Conservation (phyloP, 1,140 invertebrate genomes). For the Halictus rubicundus region DNA sequence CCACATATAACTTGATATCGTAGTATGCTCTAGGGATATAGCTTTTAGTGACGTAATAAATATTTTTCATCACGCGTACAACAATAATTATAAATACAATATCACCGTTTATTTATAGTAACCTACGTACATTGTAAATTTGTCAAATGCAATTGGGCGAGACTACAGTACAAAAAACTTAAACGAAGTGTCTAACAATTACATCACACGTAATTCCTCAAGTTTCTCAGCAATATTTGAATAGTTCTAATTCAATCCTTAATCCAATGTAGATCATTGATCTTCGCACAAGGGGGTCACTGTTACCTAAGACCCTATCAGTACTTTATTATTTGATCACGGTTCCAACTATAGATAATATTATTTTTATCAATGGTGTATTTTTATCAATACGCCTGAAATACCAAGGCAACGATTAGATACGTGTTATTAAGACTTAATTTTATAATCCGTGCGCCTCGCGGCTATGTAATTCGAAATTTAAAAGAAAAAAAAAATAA, state of each 20-base stretch:
- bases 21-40: not conserved
- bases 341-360: not conserved
- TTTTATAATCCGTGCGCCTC: not conserved
- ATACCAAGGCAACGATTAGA: constrained; percentile 20
- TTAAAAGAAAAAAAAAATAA: too few species aligned
- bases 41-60: not conserved
- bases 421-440: not conserved
- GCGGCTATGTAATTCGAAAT: not conserved
- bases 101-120: not conserved
- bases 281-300: not conserved
- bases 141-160: too few species aligned
- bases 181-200: not conserved
- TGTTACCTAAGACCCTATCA: too few species aligned
- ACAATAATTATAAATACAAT: not conserved
- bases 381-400: not conserved
- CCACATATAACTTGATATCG: not conserved
- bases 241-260: not conserved
- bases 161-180: not conserved
- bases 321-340: not conserved
- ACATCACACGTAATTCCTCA: not conserved
- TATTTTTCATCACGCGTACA: not conserved
- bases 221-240: too few species aligned
- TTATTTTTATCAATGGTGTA: constrained; percentile 37
- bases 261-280: not conserved
- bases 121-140: not conserved